Conservation (phyloP, 2,797 vertebrate genomes). For the Echiichthys vipera region DNA sequence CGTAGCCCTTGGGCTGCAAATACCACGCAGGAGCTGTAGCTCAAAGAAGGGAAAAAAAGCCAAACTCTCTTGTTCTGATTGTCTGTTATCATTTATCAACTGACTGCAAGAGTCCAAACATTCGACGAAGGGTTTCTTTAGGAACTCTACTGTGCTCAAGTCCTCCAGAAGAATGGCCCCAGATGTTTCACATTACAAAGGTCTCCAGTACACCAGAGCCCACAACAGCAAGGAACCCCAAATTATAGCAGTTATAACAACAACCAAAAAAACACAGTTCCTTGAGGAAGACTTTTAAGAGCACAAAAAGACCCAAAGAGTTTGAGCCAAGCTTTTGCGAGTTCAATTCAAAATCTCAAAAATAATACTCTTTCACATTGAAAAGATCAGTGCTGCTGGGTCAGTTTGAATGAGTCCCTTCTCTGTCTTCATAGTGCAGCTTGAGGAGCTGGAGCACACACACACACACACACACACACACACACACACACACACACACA, state of each 20-base stretch:
- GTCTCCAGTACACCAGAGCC: slow-evolving; percentile 52
- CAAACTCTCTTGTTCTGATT: slow-evolving; percentile 24
- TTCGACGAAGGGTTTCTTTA: slow-evolving; percentile 35
- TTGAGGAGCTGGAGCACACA: slow-evolving; percentile 13
- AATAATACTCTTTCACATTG: slow-evolving; percentile 39
- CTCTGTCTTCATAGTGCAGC: slow-evolving; percentile 47
- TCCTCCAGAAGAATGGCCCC: slow-evolving; percentile 51
- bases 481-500: slow-evolving; percentile 15
- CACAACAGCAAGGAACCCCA: slow-evolving; percentile 66
- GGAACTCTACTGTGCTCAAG: slow-evolving; percentile 24
- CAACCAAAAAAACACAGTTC: slow-evolving; percentile 44
- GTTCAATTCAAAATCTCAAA: slow-evolving; percentile 24
- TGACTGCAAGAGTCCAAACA: slow-evolving; percentile 29
- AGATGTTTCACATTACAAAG: slow-evolving; percentile 80
- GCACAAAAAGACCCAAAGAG: slow-evolving; percentile 19
- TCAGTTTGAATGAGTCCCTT: slow-evolving; percentile 73
- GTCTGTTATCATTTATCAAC: slow-evolving; percentile 44
- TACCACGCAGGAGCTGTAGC: slow-evolving; percentile 75
- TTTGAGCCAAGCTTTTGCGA: slow-evolving; percentile 28
- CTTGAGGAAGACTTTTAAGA: slow-evolving; percentile 48
- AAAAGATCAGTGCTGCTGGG: slow-evolving; percentile 37
- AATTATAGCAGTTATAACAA: slow-evolving; percentile 51
- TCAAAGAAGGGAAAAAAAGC: slow-evolving; percentile 38
- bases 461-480: slow-evolving; percentile 21
- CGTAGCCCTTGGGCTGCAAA: slow-evolving; percentile 60